Evolutionary conservation across 2,888 invertebrate genomes (phyloP), one percentile per base, ranked within the genome.

Genomic region (Nemapogon koenigi): DNA sequence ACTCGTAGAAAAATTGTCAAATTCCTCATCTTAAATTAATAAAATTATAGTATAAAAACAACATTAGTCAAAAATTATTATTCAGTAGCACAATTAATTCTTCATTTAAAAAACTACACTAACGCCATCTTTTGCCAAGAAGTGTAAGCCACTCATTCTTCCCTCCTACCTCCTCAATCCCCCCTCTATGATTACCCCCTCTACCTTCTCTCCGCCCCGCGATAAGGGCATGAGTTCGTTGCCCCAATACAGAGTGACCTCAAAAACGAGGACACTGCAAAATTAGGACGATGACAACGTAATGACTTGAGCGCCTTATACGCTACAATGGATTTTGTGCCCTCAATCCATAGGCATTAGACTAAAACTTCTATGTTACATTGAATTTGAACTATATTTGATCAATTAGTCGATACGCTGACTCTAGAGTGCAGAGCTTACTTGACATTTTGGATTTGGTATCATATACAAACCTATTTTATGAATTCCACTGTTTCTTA

Each of bases 261-360:
- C 83, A 84, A 83, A 83, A 83, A 84, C 84, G 84, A 84, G 84
- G 84, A 83, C 84, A 83, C 81, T 82, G 80, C 82, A 82, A 82
- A 80, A 79, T 79, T 80, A 72, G 75, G 73, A 71, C 78, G 75
- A 67, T 73, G 76, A 71, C 75, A 75, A 72, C 78, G 64, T 68
- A 76, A 76, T 62, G 78, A 66, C 71, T 66, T 50, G 57, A 75
- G 55, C 63, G 73, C 70, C 73, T n/a, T 45, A 48, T 47, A 45
- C 41, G 42, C 47, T 42, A 46, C 61, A 59, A 48, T 47, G 60
- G 47, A 70, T 48, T 62, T 53, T 64, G 57, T 53, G 62, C 71
- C 59, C 49, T 56, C 61, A 42, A 2, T 0, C 26, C 22, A 41
- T 40, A 11, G 13, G 0, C 0, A 1, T 46, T 61, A 71, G 49